phyloP scores from a whole-genome alignment of 2,888 invertebrate genomes.

The Phengaris arion region DNA sequence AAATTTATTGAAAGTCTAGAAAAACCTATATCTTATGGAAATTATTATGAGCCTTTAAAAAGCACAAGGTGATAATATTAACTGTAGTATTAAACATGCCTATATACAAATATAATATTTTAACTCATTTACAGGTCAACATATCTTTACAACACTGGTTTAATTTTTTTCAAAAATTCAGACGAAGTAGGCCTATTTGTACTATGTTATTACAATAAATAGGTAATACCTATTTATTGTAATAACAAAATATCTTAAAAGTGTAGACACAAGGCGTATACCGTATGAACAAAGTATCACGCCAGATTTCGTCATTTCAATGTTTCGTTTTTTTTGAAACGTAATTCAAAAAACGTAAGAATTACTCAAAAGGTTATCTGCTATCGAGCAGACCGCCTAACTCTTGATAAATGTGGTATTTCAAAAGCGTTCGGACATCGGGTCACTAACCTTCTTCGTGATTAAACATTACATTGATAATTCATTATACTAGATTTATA shows the following conservation, averaged over 20 bases:
- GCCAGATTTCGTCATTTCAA: background rate
- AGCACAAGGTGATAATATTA: background rate
- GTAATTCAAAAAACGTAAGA: constrained; percentile 11
- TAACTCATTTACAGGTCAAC: no score
- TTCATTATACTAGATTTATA: no score
- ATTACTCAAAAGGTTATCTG: constrained; percentile 22
- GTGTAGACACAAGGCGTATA: no score
- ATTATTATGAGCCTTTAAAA: background rate
- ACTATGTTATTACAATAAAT: no score
- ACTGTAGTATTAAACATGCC: no score
- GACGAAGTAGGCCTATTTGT: no score
- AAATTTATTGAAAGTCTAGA: background rate
- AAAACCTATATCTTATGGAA: background rate
- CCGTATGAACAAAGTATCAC: background rate
- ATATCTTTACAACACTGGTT: no score
- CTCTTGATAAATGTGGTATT: constrained; percentile 27
- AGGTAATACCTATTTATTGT: no score
- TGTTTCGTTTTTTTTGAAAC: no score
- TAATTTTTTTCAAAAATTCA: no score
- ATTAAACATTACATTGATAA: background rate
- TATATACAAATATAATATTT: no score
- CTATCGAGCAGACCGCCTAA: constrained; percentile 3
- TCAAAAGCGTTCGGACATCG: constrained; percentile 19
- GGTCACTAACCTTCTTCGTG: constrained; percentile 21
- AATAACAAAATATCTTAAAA: no score